Percentiles rank a stretch among this genome's conserved stretches.
Evolutionary conservation across 2,888 invertebrate species (phyloP).

Genomic region (Nomada goodeniana): DNA sequence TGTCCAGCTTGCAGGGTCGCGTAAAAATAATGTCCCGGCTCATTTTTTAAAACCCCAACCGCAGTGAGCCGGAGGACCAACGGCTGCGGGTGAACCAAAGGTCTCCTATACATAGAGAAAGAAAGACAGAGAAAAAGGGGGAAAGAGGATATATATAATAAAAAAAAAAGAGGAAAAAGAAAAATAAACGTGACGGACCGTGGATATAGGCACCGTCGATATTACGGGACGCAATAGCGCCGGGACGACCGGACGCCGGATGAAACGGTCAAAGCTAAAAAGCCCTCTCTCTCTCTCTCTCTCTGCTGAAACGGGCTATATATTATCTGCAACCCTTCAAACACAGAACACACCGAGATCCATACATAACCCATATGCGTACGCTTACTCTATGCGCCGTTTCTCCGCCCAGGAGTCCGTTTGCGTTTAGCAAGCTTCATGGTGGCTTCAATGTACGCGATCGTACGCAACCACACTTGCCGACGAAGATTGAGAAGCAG

Average conservation of each 20-base stretch:
- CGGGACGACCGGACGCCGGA: slow-evolving; percentile 63
- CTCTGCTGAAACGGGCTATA: slow-evolving; percentile 71
- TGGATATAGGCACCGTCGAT: slow-evolving; percentile 71
- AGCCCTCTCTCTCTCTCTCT: slow-evolving; percentile 50
- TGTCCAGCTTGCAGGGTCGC: slow-evolving; percentile 54
- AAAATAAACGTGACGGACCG: slow-evolving; percentile 77
- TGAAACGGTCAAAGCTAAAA: slow-evolving; percentile 81
- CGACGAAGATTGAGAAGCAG: too few relatives aligned
- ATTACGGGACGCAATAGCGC: slow-evolving; percentile 72
- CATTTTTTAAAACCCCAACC: slow-evolving; percentile 76
- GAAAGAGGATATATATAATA: slow-evolving; percentile 14
- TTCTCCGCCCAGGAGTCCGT: slow-evolving; percentile 15
- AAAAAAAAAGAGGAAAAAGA: slow-evolving; percentile 42
- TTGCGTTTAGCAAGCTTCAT: not conserved
- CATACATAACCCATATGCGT: slow-evolving; percentile 70
- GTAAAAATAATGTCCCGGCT: slow-evolving; percentile 80
- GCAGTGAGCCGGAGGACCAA: slow-evolving; percentile 14
- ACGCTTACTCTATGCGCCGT: slow-evolving; percentile 38
- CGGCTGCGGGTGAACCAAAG: slow-evolving; percentile 65
- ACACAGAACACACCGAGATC: slow-evolving; percentile 72
- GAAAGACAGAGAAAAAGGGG: slow-evolving; percentile 41
- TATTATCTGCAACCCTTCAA: slow-evolving; percentile 78
- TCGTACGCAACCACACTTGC: too few relatives aligned
- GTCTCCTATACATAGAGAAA: slow-evolving; percentile 39
- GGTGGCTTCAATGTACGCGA: too few relatives aligned